A percentile compares a stretch with the other conserved stretches of the same genome.
Conservation (phyloP, 2,888 invertebrate species). For the Cecidostiba fungosa region DNA sequence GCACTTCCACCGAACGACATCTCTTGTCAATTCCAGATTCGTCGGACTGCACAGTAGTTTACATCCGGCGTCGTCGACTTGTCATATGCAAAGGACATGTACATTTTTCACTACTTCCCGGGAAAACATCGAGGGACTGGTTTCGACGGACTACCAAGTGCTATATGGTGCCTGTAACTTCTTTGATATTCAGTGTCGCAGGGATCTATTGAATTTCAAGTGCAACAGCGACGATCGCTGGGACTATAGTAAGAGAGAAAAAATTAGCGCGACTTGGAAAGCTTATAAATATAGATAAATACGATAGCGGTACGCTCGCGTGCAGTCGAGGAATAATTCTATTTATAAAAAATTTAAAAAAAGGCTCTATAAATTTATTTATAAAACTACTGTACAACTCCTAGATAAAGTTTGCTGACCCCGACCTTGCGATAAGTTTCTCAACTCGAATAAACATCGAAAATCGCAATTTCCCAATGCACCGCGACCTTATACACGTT, state of each 20-base stretch:
- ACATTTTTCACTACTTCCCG: neutral
- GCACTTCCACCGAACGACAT: neutral
- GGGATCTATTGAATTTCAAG: conserved; percentile 35
- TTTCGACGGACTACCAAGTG: neutral
- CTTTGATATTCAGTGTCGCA: conserved; percentile 20
- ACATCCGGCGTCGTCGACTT: neutral
- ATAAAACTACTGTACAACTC: too few relatives aligned
- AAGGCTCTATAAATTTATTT: too few relatives aligned
- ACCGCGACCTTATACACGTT: neutral
- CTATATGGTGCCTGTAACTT: neutral
- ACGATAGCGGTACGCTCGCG: neutral
- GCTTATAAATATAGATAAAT: conserved; percentile 12
- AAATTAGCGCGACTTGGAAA: neutral
- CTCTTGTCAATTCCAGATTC: neutral
- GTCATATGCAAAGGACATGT: neutral
- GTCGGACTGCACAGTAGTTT: neutral
- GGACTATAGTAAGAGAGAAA: neutral
- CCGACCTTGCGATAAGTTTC: neutral
- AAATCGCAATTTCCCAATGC: neutral
- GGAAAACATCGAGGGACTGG: neutral
- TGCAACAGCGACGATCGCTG: neutral
- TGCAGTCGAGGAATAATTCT: neutral
- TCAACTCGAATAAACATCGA: neutral
- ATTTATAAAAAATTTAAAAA: neutral
- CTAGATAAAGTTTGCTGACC: neutral